Evolutionary conservation across 53 echinoderm and acorn worm species (phyloP).

Genomic region (Patiria pectinifera): DNA sequence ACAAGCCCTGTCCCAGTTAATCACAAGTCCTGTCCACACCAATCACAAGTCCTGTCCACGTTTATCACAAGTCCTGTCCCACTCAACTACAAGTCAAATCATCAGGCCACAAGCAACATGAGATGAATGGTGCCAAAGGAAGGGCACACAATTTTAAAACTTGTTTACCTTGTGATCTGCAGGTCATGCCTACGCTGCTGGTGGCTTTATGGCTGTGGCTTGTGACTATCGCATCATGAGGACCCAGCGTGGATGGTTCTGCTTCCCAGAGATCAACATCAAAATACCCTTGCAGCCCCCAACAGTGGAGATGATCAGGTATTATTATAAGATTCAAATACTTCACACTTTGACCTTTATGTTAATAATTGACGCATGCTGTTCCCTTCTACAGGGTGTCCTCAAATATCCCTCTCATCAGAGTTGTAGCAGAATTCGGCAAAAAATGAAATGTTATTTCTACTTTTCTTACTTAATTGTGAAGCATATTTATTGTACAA

Average conservation of each 20-base stretch:
- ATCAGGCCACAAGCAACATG: too few relatives aligned
- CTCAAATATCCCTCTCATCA: too few relatives aligned
- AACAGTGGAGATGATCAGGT: conserved; percentile 65
- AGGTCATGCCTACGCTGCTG: conserved; percentile 85
- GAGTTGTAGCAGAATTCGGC: too few relatives aligned
- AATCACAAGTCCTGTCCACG: too few relatives aligned
- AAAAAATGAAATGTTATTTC: too few relatives aligned
- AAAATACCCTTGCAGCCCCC: conserved; percentile 32
- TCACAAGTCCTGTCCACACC: too few relatives aligned
- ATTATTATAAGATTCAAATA: background rate
- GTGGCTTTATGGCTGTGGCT: conserved; percentile 70
- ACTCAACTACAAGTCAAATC: too few relatives aligned
- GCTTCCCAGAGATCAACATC: conserved; percentile 81
- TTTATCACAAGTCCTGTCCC: too few relatives aligned
- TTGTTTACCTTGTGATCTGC: background rate
- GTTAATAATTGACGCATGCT: background rate
- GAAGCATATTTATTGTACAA: too few relatives aligned
- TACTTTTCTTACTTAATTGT: too few relatives aligned
- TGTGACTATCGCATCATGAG: conserved; percentile 87
- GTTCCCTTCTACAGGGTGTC: too few relatives aligned
- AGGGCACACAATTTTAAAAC: background rate
- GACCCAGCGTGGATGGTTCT: conserved; percentile 78
- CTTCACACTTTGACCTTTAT: background rate
- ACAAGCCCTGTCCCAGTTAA: too few relatives aligned
- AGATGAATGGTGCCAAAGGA: background rate